Conservation (phyloP, 2,797 vertebrate genomes). For the Eulemur mongoz region DNA sequence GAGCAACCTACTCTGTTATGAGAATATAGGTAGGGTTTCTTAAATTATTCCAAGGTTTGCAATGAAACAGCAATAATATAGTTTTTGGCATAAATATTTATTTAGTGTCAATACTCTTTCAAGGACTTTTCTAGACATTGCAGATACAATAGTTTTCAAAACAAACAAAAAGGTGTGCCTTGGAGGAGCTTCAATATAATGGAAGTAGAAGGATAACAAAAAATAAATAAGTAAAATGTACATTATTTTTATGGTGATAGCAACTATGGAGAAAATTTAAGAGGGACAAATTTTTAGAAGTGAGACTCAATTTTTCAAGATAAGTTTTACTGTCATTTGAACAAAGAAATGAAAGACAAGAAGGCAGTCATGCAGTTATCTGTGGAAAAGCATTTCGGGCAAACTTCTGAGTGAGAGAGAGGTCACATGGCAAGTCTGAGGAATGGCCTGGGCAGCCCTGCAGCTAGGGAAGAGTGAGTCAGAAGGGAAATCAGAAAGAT, state of each 20-base stretch:
- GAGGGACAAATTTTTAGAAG: neutral
- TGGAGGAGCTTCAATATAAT: neutral
- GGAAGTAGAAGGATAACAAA: neutral
- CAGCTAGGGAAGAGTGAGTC: neutral
- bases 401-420: neutral
- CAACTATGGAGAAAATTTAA: neutral
- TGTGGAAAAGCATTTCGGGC: neutral
- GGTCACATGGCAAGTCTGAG: neutral
- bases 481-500: neutral
- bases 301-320: neutral
- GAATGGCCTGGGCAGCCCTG: neutral
- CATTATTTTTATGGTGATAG: neutral
- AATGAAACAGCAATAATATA: neutral
- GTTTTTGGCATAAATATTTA: neutral
- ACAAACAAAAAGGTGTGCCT: neutral
- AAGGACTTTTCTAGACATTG: neutral
- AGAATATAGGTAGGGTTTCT: neutral
- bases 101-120: neutral
- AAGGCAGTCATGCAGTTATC: neutral
- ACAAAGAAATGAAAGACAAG: neutral
- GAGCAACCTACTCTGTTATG: neutral
- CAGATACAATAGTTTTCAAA: neutral
- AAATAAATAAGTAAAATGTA: neutral
- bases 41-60: neutral
- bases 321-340: neutral